These are phyloP conservation scores for Drosophila pseudoananassae DNA, from an alignment of 1,140 invertebrate genomes.

Conservation along the genomic window DNA sequence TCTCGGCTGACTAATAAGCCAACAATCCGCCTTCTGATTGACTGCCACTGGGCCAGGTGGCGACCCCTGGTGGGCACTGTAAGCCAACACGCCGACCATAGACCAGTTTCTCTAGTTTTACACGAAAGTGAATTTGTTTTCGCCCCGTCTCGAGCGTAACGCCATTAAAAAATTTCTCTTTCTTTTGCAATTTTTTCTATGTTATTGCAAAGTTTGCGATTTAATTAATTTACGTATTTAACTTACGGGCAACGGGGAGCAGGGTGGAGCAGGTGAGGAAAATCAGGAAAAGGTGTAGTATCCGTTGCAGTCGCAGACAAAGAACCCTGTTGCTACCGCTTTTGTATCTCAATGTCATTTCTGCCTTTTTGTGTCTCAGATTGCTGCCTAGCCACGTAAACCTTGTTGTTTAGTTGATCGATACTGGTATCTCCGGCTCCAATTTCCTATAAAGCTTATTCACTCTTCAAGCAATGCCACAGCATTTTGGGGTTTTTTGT, in stretches of 20 bases:
- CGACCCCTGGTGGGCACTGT: constrained; percentile 30
- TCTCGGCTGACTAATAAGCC: constrained; percentile 49
- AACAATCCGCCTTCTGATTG: constrained; percentile 34
- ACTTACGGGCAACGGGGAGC: constrained; percentile 47
- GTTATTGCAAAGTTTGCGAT: constrained; percentile 6
- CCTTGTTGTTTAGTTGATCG: neutral
- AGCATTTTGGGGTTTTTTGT: constrained; percentile 9
- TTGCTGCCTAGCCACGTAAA: constrained; percentile 41
- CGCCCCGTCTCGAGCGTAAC: constrained; percentile 55
- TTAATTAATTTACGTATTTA: constrained; percentile 1
- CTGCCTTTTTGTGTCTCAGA: constrained; percentile 25
- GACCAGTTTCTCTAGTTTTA: constrained; percentile 78
- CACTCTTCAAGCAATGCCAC: neutral
- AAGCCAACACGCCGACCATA: constrained; percentile 19
- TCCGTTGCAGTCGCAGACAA: constrained; percentile 56
- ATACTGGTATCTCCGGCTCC: constrained; percentile 1
- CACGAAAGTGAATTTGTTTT: constrained; percentile 82
- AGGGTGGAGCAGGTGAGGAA: constrained; percentile 4
- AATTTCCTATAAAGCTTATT: constrained; percentile 1
- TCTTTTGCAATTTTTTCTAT: constrained; percentile 33
- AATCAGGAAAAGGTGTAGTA: constrained; percentile 48
- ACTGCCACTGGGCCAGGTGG: constrained; percentile 29
- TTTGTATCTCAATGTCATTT: constrained; percentile 20
- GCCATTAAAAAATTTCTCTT: constrained; percentile 63
- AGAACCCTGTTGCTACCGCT: constrained; percentile 35